Conservation (phyloP, 2,797 vertebrate species). For the Halcyon chelicuti region DNA sequence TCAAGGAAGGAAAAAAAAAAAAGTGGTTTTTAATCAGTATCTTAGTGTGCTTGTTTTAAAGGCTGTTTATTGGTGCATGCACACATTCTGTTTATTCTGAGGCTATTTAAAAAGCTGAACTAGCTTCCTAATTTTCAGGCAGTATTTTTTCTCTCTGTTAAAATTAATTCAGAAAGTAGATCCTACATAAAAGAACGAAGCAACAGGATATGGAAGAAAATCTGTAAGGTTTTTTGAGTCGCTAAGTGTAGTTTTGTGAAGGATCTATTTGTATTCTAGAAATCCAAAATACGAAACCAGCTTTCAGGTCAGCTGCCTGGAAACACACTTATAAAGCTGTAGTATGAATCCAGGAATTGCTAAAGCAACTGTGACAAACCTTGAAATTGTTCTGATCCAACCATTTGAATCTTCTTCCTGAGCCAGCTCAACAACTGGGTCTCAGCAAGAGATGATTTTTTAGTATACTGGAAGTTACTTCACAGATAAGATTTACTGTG, state of each 20-base stretch:
- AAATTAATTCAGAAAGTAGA: background rate
- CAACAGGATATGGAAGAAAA: background rate
- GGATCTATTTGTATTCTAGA: background rate
- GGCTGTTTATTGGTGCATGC: background rate
- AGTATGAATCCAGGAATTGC: background rate
- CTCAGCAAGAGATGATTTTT: background rate
- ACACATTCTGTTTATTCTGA: background rate
- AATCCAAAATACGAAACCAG: background rate
- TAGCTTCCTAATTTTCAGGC: background rate
- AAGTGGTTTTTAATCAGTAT: background rate
- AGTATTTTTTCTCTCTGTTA: background rate
- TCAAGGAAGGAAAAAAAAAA: background rate
- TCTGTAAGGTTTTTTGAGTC: background rate
- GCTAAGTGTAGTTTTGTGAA: background rate
- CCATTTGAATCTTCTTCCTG: background rate
- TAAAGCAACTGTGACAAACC: background rate
- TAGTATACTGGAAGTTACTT: background rate
- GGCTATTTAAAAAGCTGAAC: background rate
- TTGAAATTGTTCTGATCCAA: background rate
- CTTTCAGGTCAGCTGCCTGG: background rate
- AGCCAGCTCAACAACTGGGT: background rate
- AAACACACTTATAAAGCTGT: background rate
- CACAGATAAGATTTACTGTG: background rate
- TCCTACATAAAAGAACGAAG: background rate
- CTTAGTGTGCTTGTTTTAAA: background rate